phyloP scores from a whole-genome alignment of 1,140 invertebrate species.

The Pinna nobilis region DNA sequence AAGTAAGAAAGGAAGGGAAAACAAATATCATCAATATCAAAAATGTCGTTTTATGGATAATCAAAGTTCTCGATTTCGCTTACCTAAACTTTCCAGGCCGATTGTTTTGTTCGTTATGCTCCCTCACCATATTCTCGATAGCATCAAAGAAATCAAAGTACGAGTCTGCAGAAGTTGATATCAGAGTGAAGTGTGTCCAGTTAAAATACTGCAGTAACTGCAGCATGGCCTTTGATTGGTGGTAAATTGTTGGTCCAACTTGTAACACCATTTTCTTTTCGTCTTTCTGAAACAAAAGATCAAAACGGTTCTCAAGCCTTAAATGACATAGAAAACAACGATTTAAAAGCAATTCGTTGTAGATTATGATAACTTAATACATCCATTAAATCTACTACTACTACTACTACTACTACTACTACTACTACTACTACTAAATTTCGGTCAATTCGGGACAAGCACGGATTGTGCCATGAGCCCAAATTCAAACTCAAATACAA shows the following conservation, averaged over 20 bases:
- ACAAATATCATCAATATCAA: background rate
- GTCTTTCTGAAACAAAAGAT: constrained; percentile 32
- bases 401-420: too few relatives aligned
- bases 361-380: too few relatives aligned
- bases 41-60: background rate
- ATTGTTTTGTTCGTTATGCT: constrained; percentile 9
- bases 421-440: too few relatives aligned
- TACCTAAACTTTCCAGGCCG: constrained; percentile 14
- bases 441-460: too few relatives aligned
- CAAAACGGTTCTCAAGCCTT: background rate
- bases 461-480: too few relatives aligned
- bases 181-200: constrained; percentile 53
- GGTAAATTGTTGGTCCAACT: constrained; percentile 52
- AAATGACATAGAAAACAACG: background rate
- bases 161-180: constrained; percentile 45
- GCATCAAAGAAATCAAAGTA: constrained; percentile 49
- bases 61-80: background rate
- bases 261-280: constrained; percentile 39
- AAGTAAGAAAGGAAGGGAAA: background rate
- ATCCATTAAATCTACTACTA: too few relatives aligned
- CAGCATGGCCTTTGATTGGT: constrained; percentile 51
- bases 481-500: too few relatives aligned
- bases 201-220: constrained; percentile 47
- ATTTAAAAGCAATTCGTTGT: too few relatives aligned
- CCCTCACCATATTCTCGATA: constrained; percentile 4